Evolutionary conservation across 2,797 vertebrate genomes (phyloP), one percentile per base, ranked within the genome.

Genomic region (Phataginus tricuspis): DNA sequence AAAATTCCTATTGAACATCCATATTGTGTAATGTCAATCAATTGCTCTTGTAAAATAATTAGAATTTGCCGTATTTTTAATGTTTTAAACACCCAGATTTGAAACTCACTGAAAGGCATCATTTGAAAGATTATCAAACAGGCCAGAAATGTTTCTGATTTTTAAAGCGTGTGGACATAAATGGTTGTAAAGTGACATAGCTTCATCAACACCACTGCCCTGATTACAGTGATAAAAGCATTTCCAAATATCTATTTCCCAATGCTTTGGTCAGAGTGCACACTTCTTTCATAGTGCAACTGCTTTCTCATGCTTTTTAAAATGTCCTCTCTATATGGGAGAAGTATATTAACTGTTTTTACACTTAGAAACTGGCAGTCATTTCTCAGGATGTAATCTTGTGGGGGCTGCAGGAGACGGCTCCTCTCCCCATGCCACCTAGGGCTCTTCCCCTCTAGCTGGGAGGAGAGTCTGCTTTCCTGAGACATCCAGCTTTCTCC

Each of bases 131-230:
- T 75, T 25, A 34, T 57, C 74, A 74, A 49, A 53, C 34, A 79
- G 64, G 16, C n/a, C 57, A 27, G 9, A 80, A 63, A 90, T 34
- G 0, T 68, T 90, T 53, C 49, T 39, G 37, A 2, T 59, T 25
- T 86, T 49, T 21, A 15, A 91, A 29, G 23, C 29, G 2, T 59
- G 51, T 66, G 49, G 4, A 37, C 51, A 42, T 57, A 64, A 63
- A 21, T 34, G 23, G n/a, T 34, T 55, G 59, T 25, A 77, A 29
- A 25, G 51, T 59, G 51, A 66, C 13, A 1, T 90, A 14, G n/a
- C 59, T 77, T 42, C 1, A 18, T 1, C 9, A 49, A 2, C 23
- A 14, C 4, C 2, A 10, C 19, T 21, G 4, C 18, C 14, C 2
- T 12, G 45, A 11, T 18, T n/a, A 4, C 37, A 31, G 8, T 0